phyloP scores from a whole-genome alignment of 2,888 invertebrate species.

The Euphydryas editha region DNA sequence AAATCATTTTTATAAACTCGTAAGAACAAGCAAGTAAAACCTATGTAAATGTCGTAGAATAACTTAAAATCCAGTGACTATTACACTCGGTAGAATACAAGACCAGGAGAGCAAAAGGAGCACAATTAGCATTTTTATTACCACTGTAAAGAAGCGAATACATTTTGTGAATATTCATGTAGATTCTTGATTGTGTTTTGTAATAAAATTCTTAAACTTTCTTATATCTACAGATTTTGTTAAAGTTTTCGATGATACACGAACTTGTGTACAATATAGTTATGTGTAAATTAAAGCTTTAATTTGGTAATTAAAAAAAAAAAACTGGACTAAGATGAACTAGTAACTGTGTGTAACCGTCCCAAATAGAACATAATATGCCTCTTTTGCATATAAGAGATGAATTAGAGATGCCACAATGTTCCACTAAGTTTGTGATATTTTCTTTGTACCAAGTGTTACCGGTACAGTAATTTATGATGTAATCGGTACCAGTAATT shows the following conservation, averaged over 20 bases:
- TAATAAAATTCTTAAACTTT: constrained; percentile 5
- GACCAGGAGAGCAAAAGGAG: constrained; percentile 25
- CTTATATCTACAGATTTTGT: neutral
- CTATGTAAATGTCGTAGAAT: constrained; percentile 10
- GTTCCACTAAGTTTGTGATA: too few relatives aligned
- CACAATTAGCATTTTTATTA: constrained; percentile 36
- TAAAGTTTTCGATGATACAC: neutral
- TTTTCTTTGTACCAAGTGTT: too few relatives aligned
- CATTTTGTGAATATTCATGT: constrained; percentile 37
- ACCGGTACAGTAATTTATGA: too few relatives aligned
- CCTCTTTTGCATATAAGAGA: too few relatives aligned
- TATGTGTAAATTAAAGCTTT: neutral
- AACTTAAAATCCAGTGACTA: constrained; percentile 23
- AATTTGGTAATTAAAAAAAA: too few relatives aligned
- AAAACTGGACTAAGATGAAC: too few relatives aligned
- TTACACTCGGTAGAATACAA: constrained; percentile 21
- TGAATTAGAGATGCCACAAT: too few relatives aligned
- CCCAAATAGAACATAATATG: too few relatives aligned
- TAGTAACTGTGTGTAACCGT: too few relatives aligned
- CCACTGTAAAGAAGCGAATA: constrained; percentile 34
- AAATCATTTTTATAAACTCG: neutral
- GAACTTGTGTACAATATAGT: neutral
- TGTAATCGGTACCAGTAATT: too few relatives aligned
- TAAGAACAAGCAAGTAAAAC: constrained; percentile 2
- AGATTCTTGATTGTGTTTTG: constrained; percentile 21